A percentile compares a stretch with the other conserved stretches of the same genome.
Conservation (phyloP, 2,113 vertebrate genomes). For the Chionomys nivalis region DNA sequence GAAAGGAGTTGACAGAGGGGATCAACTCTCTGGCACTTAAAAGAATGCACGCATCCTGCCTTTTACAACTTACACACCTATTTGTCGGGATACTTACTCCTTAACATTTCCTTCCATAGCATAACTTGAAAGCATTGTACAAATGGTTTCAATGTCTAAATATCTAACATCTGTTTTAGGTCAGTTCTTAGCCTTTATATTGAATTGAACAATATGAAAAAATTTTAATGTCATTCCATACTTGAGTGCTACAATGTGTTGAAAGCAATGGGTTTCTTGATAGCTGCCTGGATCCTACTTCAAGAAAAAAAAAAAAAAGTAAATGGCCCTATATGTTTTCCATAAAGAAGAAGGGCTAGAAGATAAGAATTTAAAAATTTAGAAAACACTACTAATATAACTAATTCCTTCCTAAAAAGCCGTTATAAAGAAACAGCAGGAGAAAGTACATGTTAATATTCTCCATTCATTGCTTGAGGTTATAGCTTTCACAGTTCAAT, state of each 20-base stretch:
- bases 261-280: constrained; percentile 8
- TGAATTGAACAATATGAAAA: constrained; percentile 9
- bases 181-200: constrained; percentile 38
- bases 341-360: neutral
- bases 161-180: neutral
- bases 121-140: constrained; percentile 19
- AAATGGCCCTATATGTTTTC: constrained; percentile 13
- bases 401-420: constrained; percentile 50
- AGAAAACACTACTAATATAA: constrained; percentile 33
- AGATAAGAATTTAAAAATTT: constrained; percentile 27
- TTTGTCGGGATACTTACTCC: constrained; percentile 25
- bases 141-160: constrained; percentile 39
- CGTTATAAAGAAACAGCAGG: constrained; percentile 5
- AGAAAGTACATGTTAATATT: neutral
- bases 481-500: constrained; percentile 43
- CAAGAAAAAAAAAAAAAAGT: constrained; percentile 33
- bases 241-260: neutral
- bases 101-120: constrained; percentile 33
- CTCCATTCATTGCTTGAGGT: neutral
- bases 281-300: neutral
- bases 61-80: neutral
- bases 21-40: constrained; percentile 8
- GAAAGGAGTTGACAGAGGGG: neutral
- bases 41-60: neutral
- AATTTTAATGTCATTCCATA: neutral